These are phyloP conservation scores for Octodonta nipae DNA, from an alignment of 2,888 invertebrate genomes.

Conservation along the genomic window DNA sequence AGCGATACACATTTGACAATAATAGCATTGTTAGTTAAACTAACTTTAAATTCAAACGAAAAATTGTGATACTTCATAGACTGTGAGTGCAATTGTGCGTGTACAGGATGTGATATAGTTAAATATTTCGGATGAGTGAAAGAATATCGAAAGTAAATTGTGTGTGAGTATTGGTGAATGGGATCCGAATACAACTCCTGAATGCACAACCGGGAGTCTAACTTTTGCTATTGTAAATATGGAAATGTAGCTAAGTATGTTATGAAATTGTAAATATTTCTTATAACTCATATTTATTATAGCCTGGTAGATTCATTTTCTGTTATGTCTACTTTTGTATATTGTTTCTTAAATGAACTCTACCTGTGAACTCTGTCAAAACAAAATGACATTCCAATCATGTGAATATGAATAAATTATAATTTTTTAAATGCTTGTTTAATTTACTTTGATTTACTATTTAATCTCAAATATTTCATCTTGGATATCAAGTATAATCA, in stretches of 20 bases:
- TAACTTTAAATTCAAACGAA: constrained; percentile 24
- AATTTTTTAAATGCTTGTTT: too few species aligned
- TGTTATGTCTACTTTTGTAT: too few species aligned
- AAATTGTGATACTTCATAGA: constrained; percentile 33
- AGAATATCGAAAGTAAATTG: constrained; percentile 10
- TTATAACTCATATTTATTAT: too few species aligned
- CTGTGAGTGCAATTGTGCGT: constrained; percentile 30
- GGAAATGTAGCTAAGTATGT: constrained; percentile 29
- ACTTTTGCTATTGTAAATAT: constrained; percentile 27
- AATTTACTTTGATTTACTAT: too few species aligned
- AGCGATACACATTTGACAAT: constrained; percentile 61
- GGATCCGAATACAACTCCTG: constrained; percentile 20
- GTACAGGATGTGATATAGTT: constrained; percentile 27
- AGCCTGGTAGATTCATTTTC: too few species aligned
- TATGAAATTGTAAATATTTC: constrained; percentile 21
- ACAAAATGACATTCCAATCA: too few species aligned
- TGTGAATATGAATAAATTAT: too few species aligned
- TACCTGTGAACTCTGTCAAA: too few species aligned
- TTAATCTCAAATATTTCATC: too few species aligned
- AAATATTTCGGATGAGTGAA: constrained; percentile 19
- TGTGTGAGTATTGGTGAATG: constrained; percentile 15
- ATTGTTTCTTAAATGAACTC: too few species aligned
- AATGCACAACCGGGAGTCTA: constrained; percentile 23
- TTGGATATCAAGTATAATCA: too few species aligned
- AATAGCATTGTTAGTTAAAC: constrained; percentile 13